Evolutionary conservation across 2,797 vertebrate genomes (phyloP).

Genomic region (Pelobates cultripes): DNA sequence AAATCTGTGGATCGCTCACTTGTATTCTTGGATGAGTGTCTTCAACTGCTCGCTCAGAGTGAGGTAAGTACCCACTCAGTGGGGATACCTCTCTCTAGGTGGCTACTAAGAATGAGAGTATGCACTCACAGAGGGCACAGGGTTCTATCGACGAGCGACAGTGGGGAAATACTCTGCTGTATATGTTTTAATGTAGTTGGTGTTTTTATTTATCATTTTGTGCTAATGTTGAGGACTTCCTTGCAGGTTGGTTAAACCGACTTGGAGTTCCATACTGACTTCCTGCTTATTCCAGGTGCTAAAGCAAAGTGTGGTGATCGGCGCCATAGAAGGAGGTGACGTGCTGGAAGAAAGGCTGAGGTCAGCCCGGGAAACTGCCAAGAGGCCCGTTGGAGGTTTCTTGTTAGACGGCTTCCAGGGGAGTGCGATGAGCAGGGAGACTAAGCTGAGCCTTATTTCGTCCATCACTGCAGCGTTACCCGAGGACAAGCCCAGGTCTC

Average conservation of each 20-base stretch:
- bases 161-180: not conserved
- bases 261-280: not conserved
- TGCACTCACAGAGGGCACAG: not conserved
- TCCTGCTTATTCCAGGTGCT: constrained; percentile 78
- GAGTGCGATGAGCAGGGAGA: constrained; percentile 70
- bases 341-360: constrained; percentile 87
- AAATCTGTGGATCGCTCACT: constrained; percentile 93
- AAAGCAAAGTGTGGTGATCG: constrained; percentile 81
- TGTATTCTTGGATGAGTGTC: constrained; percentile 86
- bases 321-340: constrained; percentile 92
- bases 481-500: constrained; percentile 90
- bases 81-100: constrained; percentile 74
- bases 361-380: constrained; percentile 91
- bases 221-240: no score
- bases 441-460: constrained; percentile 82
- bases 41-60: constrained; percentile 79
- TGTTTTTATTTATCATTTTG: no score
- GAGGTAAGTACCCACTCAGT: constrained; percentile 69
- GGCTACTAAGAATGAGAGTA: constrained; percentile 78
- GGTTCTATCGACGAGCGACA: not conserved
- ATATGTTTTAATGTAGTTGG: no score
- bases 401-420: constrained; percentile 90
- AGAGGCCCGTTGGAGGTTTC: constrained; percentile 91
- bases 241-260: no score
- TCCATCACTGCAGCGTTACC: constrained; percentile 86